Conservation (phyloP, 2,113 vertebrate genomes). For the Amia ocellicauda region DNA sequence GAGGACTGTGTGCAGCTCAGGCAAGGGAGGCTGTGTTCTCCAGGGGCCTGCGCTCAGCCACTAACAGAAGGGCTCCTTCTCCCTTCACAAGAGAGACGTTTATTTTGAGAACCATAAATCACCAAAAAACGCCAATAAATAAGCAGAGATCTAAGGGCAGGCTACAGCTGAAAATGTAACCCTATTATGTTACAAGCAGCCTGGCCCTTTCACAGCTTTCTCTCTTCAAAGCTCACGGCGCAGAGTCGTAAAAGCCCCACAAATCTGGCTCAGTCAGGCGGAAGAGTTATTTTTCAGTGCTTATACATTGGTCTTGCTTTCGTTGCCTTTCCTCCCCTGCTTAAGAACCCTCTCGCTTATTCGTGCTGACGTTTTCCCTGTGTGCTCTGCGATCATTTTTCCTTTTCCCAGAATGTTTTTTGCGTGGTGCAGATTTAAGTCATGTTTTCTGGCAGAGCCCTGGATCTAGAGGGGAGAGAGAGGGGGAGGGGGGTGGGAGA, state of each 20-base stretch:
- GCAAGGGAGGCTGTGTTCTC: too few species aligned
- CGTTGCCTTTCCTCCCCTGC: constrained; percentile 11
- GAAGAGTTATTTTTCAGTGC: constrained; percentile 10
- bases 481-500: background rate
- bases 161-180: constrained; percentile 14
- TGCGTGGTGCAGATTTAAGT: background rate
- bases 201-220: constrained; percentile 10
- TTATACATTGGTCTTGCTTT: constrained; percentile 5
- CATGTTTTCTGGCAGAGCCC: constrained; percentile 1
- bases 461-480: background rate
- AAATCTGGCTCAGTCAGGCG: constrained; percentile 10
- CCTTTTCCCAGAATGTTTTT: constrained; percentile 8
- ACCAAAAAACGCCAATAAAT: constrained; percentile 13
- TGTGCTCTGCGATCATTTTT: background rate
- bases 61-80: constrained; percentile 7
- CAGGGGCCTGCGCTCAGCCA: too few species aligned
- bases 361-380: background rate
- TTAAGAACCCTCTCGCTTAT: constrained; percentile 8
- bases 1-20: too few species aligned
- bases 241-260: constrained; percentile 11
- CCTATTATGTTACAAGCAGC: constrained; percentile 18
- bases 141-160: constrained; percentile 5
- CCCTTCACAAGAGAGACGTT: constrained; percentile 1
- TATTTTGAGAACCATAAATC: constrained; percentile 14
- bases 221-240: constrained; percentile 2